These are phyloP conservation scores for Rhyzopertha dominica DNA, from an alignment of 1,140 invertebrate genomes.

Conservation along the genomic window DNA sequence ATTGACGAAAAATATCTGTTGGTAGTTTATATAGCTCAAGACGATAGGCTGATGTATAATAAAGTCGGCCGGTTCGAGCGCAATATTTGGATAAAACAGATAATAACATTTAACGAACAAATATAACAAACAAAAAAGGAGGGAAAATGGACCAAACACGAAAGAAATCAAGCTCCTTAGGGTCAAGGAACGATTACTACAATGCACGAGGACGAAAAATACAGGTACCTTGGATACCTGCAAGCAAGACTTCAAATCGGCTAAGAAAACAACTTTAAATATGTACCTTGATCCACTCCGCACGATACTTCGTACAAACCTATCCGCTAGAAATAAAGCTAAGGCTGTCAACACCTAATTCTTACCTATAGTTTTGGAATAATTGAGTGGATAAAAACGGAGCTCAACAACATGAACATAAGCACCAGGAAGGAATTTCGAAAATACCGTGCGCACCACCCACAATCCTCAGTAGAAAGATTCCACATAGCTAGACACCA, in stretches of 20 bases:
- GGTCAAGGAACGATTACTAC: not conserved
- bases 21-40: no score
- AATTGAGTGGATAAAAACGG: not conserved
- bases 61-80: no score
- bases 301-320: not conserved
- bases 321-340: not conserved
- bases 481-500: conserved; percentile 1
- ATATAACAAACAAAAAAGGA: no score
- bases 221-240: conserved; percentile 2
- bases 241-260: conserved; percentile 2
- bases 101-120: no score
- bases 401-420: conserved; percentile 1
- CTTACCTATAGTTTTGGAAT: conserved; percentile 4
- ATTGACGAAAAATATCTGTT: no score
- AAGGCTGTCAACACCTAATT: not conserved
- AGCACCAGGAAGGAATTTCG: not conserved
- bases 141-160: not conserved
- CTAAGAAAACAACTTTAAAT: not conserved
- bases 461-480: not conserved
- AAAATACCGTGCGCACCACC: conserved; percentile 4
- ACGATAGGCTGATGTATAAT: no score
- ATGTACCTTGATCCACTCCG: not conserved
- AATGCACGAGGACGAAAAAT: not conserved
- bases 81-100: no score
- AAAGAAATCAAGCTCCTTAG: not conserved